phyloP scores from a whole-genome alignment of 2,113 vertebrate species.

The Pluvialis apricaria region DNA sequence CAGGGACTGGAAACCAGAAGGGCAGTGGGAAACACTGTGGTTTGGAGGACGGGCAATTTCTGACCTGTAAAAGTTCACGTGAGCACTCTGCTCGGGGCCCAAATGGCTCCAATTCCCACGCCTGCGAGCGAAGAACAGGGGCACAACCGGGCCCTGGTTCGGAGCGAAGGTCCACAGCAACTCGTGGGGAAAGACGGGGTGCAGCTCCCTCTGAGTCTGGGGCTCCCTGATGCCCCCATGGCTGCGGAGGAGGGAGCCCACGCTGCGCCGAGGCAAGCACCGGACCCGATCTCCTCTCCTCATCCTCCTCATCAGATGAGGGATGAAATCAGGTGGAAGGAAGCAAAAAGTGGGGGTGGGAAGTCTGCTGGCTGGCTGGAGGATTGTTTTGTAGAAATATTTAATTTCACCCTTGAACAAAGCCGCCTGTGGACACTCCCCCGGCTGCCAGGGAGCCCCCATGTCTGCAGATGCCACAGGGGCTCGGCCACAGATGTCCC shows the following conservation, averaged over 20 bases:
- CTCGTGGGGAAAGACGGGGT: rapidly evolving
- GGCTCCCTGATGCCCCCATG: not conserved
- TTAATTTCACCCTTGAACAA: not conserved
- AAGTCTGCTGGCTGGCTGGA: not conserved
- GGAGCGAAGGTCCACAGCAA: not conserved
- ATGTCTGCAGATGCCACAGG: rapidly evolving
- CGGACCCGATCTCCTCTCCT: rapidly evolving
- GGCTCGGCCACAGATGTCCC: not conserved
- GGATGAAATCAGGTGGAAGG: not conserved
- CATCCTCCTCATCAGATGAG: not conserved
- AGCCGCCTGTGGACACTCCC: not conserved
- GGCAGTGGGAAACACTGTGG: rapidly evolving
- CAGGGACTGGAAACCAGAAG: not conserved
- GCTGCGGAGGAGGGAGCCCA: not conserved
- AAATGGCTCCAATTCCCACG: rapidly evolving
- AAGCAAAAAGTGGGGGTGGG: not conserved
- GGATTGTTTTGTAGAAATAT: not conserved
- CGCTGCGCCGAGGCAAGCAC: not conserved
- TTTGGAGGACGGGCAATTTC: not conserved
- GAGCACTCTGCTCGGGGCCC: not conserved
- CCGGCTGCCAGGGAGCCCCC: not conserved
- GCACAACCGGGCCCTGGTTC: not conserved
- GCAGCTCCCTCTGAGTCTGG: not conserved
- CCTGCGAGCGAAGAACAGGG: rapidly evolving
- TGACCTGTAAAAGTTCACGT: not conserved